Evolutionary conservation across 2,888 invertebrate genomes (phyloP).

Genomic region (Erpobdella octoculata): DNA sequence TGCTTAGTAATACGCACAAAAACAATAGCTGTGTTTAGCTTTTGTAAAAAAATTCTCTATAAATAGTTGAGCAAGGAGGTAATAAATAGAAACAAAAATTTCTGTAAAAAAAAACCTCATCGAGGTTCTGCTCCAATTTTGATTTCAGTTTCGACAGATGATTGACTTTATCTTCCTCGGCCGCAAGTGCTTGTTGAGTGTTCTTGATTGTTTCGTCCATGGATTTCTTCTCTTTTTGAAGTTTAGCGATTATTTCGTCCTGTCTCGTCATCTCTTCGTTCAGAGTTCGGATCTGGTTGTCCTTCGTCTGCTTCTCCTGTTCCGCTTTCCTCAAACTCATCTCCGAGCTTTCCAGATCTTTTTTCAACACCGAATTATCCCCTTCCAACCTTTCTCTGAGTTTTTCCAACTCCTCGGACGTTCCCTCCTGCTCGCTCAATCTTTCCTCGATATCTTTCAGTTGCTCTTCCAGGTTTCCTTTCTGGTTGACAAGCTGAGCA

Average conservation of each 20-base stretch:
- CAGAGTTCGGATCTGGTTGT: constrained; percentile 74
- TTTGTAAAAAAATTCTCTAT: too few species aligned
- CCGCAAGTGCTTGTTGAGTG: constrained; percentile 56
- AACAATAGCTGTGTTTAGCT: too few species aligned
- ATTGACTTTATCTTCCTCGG: constrained; percentile 98
- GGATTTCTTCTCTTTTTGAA: constrained; percentile 97
- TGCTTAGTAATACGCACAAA: too few species aligned
- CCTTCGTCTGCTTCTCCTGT: constrained; percentile 94
- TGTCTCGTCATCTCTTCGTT: constrained; percentile 96
- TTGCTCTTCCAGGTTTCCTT: constrained; percentile 60
- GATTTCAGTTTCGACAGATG: constrained; percentile 98
- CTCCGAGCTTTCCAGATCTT: constrained; percentile 93
- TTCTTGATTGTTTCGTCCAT: constrained; percentile 67
- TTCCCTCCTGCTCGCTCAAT: constrained; percentile 91
- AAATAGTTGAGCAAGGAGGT: too few species aligned
- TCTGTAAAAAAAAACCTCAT: too few species aligned
- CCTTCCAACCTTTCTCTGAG: constrained; percentile 94
- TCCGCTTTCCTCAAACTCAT: constrained; percentile 81
- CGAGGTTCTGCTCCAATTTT: constrained; percentile 95
- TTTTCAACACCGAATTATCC: constrained; percentile 87
- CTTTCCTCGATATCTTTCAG: constrained; percentile 91
- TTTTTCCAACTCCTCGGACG: constrained; percentile 84
- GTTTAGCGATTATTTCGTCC: constrained; percentile 96
- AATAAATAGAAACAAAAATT: too few species aligned
- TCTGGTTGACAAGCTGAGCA: constrained; percentile 85